Base-by-base conservation (phyloP, 2,888 invertebrate species). In the Thymelicus sylvestris region DNA sequence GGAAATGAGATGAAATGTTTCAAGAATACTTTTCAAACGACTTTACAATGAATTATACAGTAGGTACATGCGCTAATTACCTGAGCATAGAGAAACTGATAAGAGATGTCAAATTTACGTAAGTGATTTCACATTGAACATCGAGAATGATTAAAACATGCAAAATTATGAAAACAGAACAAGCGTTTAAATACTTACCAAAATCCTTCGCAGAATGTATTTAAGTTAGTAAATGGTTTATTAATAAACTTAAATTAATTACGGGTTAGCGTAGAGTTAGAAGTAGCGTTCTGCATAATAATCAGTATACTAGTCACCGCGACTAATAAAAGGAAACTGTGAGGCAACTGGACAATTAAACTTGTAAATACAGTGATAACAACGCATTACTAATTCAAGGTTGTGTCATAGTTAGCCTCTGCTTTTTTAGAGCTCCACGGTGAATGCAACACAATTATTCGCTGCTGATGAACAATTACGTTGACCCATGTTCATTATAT, bases 151-250 rank as follows among this genome's bases (percentile, higher is more conserved):
- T 55, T 39, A 38, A 66, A 71, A 66, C 71, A 71, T 71, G 71
- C 71, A 71, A 41, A 55, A 47, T 41, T 47, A 71, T 55, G 70
- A 55, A 66, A 55, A 67, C 65, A 70, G 73, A 74, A 69, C 48
- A 73, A 62, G 59, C 57, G 44, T 31, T 67, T 70, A 75, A 77
- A 79, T 71, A 85, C 86, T 86, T 81, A 86, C 84, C 86, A 67
- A 79, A 72, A 67, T 81, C 83, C 85, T 79, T 73, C 55, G 74
- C 74, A 73, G 48, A 76, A 72, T 71, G 73, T 77, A 68, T 73
- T 66, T 62, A 65, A 73, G 60, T 72, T 64, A 67, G 67, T 70
- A 57, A 69, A 67, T 67, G 41, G 15, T 66, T 44, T 65, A 52
- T 70, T 66, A 70, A 66, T 70, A 65, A 15, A 65, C 19, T 63